Evolutionary conservation across 2,113 vertebrate species (phyloP).

Genomic region (Malurus cyaneus): DNA sequence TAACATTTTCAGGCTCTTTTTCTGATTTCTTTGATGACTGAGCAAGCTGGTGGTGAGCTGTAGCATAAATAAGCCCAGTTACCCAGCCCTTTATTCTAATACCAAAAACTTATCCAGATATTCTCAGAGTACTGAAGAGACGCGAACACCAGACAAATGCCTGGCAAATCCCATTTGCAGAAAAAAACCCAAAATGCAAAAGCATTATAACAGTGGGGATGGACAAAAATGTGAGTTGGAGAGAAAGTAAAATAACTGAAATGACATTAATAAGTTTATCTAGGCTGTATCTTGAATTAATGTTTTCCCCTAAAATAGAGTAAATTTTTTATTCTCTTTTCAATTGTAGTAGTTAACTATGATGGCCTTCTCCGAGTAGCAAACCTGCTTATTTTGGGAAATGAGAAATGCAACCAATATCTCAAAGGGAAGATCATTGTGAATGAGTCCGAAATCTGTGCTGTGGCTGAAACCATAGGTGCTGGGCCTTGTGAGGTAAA

Average conservation of each 20-base stretch:
- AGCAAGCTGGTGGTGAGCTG: background rate
- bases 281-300: background rate
- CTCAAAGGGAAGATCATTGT: constrained; percentile 88
- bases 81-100: background rate
- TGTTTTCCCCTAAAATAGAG: background rate
- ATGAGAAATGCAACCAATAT: constrained; percentile 85
- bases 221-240: background rate
- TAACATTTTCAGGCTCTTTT: background rate
- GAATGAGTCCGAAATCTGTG: constrained; percentile 91
- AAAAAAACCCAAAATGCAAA: background rate
- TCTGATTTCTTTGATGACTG: background rate
- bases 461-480: constrained; percentile 84
- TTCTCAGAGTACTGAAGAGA: background rate
- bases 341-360: constrained; percentile 80
- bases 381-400: constrained; percentile 85
- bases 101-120: background rate
- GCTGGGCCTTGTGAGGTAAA: constrained; percentile 96
- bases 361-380: constrained; percentile 88
- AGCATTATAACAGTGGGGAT: background rate
- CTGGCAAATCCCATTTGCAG: background rate
- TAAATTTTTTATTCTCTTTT: background rate
- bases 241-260: background rate
- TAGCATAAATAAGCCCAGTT: background rate
- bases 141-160: background rate
- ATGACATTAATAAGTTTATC: background rate